Base-by-base conservation (phyloP, 2,888 invertebrate genomes). In the Agrochola litura region DNA sequence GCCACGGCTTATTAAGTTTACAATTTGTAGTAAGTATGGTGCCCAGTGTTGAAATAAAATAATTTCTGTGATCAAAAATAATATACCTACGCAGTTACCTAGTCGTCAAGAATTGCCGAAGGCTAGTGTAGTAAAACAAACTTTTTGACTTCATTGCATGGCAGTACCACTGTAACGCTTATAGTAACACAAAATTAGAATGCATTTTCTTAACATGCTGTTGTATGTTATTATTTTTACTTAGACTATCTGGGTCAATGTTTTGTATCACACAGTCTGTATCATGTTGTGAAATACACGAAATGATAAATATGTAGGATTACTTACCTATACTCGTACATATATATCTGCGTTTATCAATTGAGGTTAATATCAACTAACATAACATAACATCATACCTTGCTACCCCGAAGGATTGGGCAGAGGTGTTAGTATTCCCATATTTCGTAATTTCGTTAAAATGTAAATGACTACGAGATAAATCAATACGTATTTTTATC, bases 221-320 rank as follows among this genome's bases (percentile, higher is more conserved):
- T n/a, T 25, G 12, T 14, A 52, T 67, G 19, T 52, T 30, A 6
- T 54, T 30, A 60, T 68, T 68, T 63, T 46, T 60, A 58, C 22
- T 43, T 12, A 64, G 22, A 67, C n/a, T 65, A 81, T 69, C 25
- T 82, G 25, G 82, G 85, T 71, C 85, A 82, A 72, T 82, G 61
- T 58, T 75, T 65, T 60, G 8, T 60, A 70, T 19, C 69, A 60
- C 4, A 43, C 58, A 46, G 46, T 80, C n/a, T 19, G 37, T 80
- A 52, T 61, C 25, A 14, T 49, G 52, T 73, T 83, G 16, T 61
- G 69, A 63, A 70, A 81, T 56, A 25, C 12, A 63, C 30, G n/a
- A 76, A n/a, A 63, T 64, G 30, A 83, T 43, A 41, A 19, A 37
- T n/a, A 66, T 46, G 10, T n/a, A 52, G 61, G 61, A 52, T 41